Percentiles rank a stretch among this genome's conserved stretches.
Evolutionary conservation across 1,140 invertebrate species (phyloP).

Genomic region (Mya arenaria): DNA sequence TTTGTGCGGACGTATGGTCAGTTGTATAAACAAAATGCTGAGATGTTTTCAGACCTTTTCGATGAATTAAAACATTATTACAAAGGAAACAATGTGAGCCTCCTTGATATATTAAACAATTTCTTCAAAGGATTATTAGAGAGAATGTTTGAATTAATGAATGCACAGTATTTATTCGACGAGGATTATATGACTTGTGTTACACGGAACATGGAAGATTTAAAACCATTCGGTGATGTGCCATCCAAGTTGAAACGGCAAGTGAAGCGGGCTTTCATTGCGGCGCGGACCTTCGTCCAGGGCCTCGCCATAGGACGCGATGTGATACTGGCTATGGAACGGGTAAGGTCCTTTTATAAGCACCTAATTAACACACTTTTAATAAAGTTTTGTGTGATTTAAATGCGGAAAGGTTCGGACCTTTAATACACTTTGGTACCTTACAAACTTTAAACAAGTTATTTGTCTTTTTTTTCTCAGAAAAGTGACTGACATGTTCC

Average conservation of each 20-base stretch:
- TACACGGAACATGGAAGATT: constrained; percentile 93
- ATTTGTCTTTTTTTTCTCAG: no score
- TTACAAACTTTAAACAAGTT: no score
- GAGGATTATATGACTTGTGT: constrained; percentile 93
- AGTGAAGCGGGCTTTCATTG: constrained; percentile 95
- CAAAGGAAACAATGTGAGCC: constrained; percentile 86
- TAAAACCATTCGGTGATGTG: constrained; percentile 97
- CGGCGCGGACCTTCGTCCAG: constrained; percentile 95
- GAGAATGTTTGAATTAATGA: constrained; percentile 96
- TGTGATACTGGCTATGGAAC: constrained; percentile 90
- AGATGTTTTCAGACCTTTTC: constrained; percentile 96
- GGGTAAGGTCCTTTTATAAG: no score
- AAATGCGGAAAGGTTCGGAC: no score
- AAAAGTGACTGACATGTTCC: no score
- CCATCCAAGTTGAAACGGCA: constrained; percentile 94
- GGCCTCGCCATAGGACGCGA: constrained; percentile 91
- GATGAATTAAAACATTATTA: constrained; percentile 95
- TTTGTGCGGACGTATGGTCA: constrained; percentile 97
- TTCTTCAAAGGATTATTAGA: constrained; percentile 97
- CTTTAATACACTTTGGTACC: no score
- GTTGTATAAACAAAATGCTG: constrained; percentile 96
- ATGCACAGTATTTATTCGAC: constrained; percentile 94
- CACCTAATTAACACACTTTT: no score
- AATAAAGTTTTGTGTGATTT: no score
- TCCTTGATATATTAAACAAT: constrained; percentile 92